Evolutionary conservation across 2,888 invertebrate species (phyloP).

Genomic region (Drosophila suboccidentalis): DNA sequence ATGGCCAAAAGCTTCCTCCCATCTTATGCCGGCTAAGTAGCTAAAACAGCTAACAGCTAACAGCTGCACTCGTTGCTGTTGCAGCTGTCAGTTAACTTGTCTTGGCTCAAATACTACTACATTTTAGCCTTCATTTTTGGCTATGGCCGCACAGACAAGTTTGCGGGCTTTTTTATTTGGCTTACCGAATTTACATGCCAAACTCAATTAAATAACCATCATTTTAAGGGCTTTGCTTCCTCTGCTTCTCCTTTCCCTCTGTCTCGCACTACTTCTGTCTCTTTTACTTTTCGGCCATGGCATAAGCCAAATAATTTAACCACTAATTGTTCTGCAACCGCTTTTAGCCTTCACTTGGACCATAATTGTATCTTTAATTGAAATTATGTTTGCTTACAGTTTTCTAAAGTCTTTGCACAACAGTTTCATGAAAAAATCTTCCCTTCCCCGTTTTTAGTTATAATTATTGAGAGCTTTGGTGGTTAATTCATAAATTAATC

Average conservation of each 20-base stretch:
- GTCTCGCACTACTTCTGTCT: not conserved
- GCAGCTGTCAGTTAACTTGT: conserved; percentile 46
- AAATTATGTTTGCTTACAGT: not conserved
- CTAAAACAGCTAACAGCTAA: conserved; percentile 2
- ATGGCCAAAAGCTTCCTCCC: conserved; percentile 48
- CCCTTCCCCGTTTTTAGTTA: no score
- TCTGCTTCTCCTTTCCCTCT: not conserved
- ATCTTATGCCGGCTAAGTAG: conserved; percentile 31
- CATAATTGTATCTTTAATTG: conserved; percentile 2
- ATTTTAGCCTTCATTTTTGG: conserved; percentile 51
- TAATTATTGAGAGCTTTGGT: no score
- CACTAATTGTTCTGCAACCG: conserved; percentile 4
- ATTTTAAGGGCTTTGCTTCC: conserved; percentile 12
- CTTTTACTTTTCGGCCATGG: not conserved
- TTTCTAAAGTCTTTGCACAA: not conserved
- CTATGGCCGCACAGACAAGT: conserved; percentile 37
- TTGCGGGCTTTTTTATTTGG: conserved; percentile 42
- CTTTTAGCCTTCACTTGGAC: conserved; percentile 1
- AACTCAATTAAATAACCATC: conserved; percentile 63
- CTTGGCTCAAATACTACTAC: conserved; percentile 1
- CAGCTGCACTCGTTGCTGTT: conserved; percentile 16
- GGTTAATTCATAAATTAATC: no score
- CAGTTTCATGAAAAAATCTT: no score
- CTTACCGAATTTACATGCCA: conserved; percentile 35
- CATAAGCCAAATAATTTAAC: conserved; percentile 5